These are phyloP conservation scores for Caranx ignobilis DNA, from an alignment of 2,113 vertebrate genomes.

Conservation along the genomic window DNA sequence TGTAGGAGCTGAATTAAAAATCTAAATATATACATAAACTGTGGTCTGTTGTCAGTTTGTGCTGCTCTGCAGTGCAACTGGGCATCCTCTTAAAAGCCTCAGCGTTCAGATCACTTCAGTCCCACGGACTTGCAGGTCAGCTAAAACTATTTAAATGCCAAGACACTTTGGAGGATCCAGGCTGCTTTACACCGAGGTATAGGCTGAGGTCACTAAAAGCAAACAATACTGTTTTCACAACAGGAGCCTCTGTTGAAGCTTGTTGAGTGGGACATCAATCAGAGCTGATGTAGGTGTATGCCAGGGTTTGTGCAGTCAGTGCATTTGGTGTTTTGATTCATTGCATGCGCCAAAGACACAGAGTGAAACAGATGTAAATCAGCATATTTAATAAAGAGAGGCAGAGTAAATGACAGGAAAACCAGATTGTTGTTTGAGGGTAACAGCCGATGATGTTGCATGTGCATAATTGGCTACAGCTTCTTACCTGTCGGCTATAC, in stretches of 20 bases:
- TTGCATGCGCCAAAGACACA: neutral
- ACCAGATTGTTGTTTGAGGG: neutral
- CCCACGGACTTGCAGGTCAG: constrained; percentile 53
- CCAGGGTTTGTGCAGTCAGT: constrained; percentile 24
- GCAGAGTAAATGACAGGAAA: neutral
- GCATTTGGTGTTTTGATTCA: neutral
- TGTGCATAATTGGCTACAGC: too few relatives aligned
- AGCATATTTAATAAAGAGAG: neutral
- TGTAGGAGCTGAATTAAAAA: constrained; percentile 51
- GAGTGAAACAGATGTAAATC: neutral
- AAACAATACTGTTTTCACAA: constrained; percentile 76
- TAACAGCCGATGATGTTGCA: neutral
- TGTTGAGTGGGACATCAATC: constrained; percentile 55
- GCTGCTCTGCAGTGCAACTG: neutral
- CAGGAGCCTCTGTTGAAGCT: constrained; percentile 52
- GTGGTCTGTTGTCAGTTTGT: constrained; percentile 44
- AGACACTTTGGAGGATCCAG: constrained; percentile 54
- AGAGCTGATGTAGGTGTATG: constrained; percentile 40
- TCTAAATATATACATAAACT: constrained; percentile 63
- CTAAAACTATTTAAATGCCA: constrained; percentile 71
- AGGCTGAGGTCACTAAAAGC: constrained; percentile 72
- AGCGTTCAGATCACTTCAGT: constrained; percentile 58
- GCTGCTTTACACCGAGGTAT: constrained; percentile 49
- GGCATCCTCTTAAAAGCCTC: constrained; percentile 65
- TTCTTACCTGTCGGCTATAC: neutral